Base-by-base conservation (phyloP, 2,888 invertebrate genomes). In the Eristalinus sepulchralis region DNA sequence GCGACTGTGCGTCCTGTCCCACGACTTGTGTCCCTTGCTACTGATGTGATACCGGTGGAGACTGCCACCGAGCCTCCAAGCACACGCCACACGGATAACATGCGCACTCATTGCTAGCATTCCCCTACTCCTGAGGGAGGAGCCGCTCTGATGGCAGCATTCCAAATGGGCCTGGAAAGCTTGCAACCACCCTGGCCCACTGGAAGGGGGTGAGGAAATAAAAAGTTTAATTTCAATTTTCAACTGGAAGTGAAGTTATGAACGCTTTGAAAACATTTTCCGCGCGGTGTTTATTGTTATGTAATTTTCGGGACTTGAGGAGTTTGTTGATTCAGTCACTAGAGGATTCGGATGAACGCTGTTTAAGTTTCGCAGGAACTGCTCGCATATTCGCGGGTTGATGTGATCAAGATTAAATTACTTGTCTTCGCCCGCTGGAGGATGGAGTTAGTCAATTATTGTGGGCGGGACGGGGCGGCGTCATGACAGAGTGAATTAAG, bases 141-240 rank as follows among this genome's bases (percentile, higher is more conserved):
- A 86, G 86, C 68, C 66, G 53, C 33, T 8, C 53, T 53, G n/a
- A 20, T 81, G 67, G 66, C 63, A 78, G 47, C 34, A 63, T 86
- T 86, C 85, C 85, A 86, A 59, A 63, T 20, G 24, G 47, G n/a
- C 8, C 47, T 47, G 47, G 47, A 47, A 47, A 8, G 17, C 47
- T 8, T 6, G 47, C 47, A 47, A 0, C 47, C 17, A 6, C 6
- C 17, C 55, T 5, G 57, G 2, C 62, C 39, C 73, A 66, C 24
- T 81, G 77, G 73, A 85, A 75, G 70, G 82, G 77, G 82, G 77
- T 77, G 77, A 72, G 57, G 47, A 73, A 79, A 75, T 67, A 86
- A 86, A 75, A 83, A 83, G 55, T 75, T 78, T 71, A 75, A 79
- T 86, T 83, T 83, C 73, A 78, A 83, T 83, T 78, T 82, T 66